Percentiles rank a stretch among this genome's conserved stretches.
Conservation (phyloP, 2,888 invertebrate species). For the Gymnocheta viridis region DNA sequence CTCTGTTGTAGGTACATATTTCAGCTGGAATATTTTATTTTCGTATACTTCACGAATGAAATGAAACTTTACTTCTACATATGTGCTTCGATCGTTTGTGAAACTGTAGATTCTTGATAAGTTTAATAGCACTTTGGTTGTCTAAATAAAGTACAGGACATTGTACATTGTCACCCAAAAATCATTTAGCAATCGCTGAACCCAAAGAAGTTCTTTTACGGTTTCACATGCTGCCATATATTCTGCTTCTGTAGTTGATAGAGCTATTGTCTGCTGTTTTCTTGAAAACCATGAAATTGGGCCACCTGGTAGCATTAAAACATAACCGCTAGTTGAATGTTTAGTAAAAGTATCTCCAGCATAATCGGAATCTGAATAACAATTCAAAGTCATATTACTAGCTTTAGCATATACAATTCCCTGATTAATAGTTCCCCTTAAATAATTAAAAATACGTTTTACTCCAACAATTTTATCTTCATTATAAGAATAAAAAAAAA, state of each 20-base stretch:
- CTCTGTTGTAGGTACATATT: too few relatives aligned
- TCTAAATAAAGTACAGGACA: slow-evolving; percentile 10
- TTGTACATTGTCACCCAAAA: not conserved
- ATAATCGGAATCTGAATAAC: slow-evolving; percentile 34
- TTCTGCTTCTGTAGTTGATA: slow-evolving; percentile 31
- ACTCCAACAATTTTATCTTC: slow-evolving; percentile 6
- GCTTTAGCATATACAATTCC: slow-evolving; percentile 4
- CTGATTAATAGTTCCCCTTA: slow-evolving; percentile 6
- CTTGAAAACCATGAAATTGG: slow-evolving; percentile 13
- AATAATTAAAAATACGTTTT: slow-evolving; percentile 9
- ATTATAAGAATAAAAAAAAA: slow-evolving; percentile 15
- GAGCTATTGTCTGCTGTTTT: slow-evolving; percentile 25
- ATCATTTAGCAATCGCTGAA: not conserved
- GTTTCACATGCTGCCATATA: slow-evolving; percentile 27
- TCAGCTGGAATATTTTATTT: not conserved
- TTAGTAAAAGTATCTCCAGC: slow-evolving; percentile 29
- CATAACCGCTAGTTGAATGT: slow-evolving; percentile 36
- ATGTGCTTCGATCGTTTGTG: too few relatives aligned
- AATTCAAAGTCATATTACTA: not conserved
- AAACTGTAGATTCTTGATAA: too few relatives aligned
- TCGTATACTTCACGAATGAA: slow-evolving; percentile 25
- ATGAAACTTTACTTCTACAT: too few relatives aligned
- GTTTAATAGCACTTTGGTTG: slow-evolving; percentile 33
- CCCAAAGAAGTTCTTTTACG: slow-evolving; percentile 31
- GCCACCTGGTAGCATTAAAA: slow-evolving; percentile 32